Conservation (phyloP, 2,888 invertebrate genomes). For the Teleiodes luculella region DNA sequence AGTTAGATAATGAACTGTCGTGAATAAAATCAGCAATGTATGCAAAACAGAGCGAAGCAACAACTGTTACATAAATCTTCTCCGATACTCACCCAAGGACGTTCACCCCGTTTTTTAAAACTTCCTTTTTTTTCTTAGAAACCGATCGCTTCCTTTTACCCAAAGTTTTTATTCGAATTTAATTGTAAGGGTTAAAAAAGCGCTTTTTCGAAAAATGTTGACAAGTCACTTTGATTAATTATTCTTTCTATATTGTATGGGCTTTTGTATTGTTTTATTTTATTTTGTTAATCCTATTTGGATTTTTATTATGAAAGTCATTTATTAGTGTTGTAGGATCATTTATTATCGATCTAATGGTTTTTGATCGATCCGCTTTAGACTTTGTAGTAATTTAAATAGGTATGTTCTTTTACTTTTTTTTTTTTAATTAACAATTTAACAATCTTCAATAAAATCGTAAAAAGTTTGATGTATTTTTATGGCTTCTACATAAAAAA, state of each 20-base stretch:
- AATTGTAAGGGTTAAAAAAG: constrained; percentile 52
- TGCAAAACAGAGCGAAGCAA: constrained; percentile 24
- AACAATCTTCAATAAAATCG: neutral
- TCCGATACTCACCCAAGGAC: constrained; percentile 49
- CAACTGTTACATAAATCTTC: constrained; percentile 32
- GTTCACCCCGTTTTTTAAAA: constrained; percentile 58
- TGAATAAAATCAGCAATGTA: constrained; percentile 38
- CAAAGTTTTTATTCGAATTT: constrained; percentile 57
- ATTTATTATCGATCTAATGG: constrained; percentile 9
- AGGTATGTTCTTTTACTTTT: too few relatives aligned
- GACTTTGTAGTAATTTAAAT: neutral
- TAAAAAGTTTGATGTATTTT: too few relatives aligned
- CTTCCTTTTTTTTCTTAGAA: constrained; percentile 45
- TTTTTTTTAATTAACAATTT: too few relatives aligned
- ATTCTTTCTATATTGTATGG: constrained; percentile 22
- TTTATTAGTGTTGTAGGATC: constrained; percentile 1
- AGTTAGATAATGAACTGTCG: neutral
- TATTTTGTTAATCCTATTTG: constrained; percentile 15
- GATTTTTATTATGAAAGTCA: constrained; percentile 9
- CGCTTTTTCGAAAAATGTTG: constrained; percentile 50
- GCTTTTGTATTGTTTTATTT: constrained; percentile 10
- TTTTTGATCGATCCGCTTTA: constrained; percentile 1
- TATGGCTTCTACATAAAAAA: neutral
- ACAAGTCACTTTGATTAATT: constrained; percentile 65
- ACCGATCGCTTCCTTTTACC: constrained; percentile 53